Base-by-base conservation (phyloP, 2,888 invertebrate species). In the Frankliniella fusca region DNA sequence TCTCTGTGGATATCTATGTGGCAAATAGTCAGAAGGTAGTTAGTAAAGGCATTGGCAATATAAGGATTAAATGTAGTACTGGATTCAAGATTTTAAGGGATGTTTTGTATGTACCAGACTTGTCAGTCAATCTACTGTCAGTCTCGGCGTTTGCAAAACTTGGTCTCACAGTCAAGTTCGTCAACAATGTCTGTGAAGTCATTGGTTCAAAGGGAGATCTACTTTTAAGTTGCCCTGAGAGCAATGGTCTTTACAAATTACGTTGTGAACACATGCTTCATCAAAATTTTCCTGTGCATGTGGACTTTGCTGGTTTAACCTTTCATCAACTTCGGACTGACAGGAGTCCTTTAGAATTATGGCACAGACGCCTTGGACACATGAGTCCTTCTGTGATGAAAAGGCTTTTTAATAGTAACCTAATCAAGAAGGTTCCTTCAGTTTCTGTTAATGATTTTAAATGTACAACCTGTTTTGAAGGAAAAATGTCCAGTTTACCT, bases 121-220 rank as follows among this genome's bases (percentile, higher is more conserved):
- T 85, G 20, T 81, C 84, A 48, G 84, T 82, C 15, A 85, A 85
- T 81, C 83, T 86, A 54, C 80, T 85, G 48, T 85, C 85, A 80
- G 85, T 85, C 15, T 84, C 83, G 81, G 80, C 82, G 61, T 83
- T 85, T 7, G 84, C 84, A 49, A 82, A 84, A 20, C 85, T 85
- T 80, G 85, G 84, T 61, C 80, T 81, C 61, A 80, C 81, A 80
- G 84, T 85, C 38, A 80, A 81, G 48, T 85, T 85, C 82, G 80
- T 82, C 23, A 81, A 79, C 49, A 80, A 18, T 20, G 54, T 48
- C 15, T 65, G 65, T 65, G 65, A 65, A 18, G 20, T 65, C 11
- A 20, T 65, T 10, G 65, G 65, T 65, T 10, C 65, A 20, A 10
- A 65, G 20, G 65, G 65, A 65, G 20, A 65, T 20, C 20, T 65